phyloP scores from a whole-genome alignment of 2,797 vertebrate genomes.

The Eurystomus glaucurus region DNA sequence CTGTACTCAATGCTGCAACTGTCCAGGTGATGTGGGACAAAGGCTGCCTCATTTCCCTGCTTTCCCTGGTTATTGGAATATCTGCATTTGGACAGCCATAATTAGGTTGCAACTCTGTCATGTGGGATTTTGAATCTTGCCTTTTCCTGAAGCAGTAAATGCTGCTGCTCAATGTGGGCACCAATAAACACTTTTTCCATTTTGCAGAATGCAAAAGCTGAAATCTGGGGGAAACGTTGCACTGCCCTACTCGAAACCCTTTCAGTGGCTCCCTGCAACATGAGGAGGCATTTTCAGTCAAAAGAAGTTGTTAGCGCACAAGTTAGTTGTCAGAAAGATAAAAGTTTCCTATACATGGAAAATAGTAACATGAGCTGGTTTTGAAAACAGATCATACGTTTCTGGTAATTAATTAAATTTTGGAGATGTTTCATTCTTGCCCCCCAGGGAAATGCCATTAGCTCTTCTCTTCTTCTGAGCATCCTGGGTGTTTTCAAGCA shows the following conservation, averaged over 20 bases:
- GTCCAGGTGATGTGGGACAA: fast-evolving
- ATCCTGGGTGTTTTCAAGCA: not conserved
- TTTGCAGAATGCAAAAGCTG: not conserved
- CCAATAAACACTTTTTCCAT: not conserved
- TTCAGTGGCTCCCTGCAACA: not conserved
- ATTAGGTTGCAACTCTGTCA: not conserved
- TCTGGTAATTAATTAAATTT: not conserved
- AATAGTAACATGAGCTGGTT: not conserved
- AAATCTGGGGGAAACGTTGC: not conserved
- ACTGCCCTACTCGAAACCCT: fast-evolving
- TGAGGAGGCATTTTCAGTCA: not conserved
- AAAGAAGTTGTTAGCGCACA: not conserved
- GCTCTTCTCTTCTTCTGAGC: not conserved
- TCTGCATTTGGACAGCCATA: not conserved
- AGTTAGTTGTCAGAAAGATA: not conserved
- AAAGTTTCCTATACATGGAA: not conserved
- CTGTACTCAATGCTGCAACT: not conserved
- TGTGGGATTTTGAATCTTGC: not conserved
- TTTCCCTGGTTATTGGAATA: not conserved
- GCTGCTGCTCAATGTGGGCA: not conserved
- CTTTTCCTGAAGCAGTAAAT: not conserved
- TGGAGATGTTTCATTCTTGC: not conserved
- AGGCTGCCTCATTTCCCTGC: not conserved
- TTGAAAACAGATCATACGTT: not conserved
- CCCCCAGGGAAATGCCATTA: not conserved